Evolutionary conservation across 1,140 invertebrate species (phyloP), one percentile per base, ranked within the genome.

Genomic region (Drosophila kurseongensis): DNA sequence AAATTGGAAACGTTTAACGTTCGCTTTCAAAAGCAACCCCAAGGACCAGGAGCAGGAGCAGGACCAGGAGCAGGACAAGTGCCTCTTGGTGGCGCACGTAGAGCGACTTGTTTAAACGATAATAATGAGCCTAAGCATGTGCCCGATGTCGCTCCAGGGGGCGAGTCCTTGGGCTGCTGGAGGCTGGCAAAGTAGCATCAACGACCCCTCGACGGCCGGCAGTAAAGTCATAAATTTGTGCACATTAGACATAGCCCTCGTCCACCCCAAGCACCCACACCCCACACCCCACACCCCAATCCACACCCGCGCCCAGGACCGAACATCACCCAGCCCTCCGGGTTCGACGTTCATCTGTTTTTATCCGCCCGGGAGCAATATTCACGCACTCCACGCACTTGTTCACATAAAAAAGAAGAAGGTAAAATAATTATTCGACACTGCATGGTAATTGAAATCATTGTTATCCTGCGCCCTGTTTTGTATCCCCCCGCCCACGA

Each of bases 201-300:
- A 69, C 36, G 51, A 51, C 76, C 67, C 54, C 59, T 74, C 58
- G 23, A 75, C 73, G 59, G 62, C 51, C 61, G 73, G 74, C 56
- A 88, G 75, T 71, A 80, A 91, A 91, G 89, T 91, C 89, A 91
- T 91, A 91, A 91, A 91, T 91, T 91, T 91, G 89, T 90, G 85
- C 80, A 91, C 89, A 91, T 91, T 91, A 91, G 89, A 91, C 89
- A 89, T 84, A 89, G 89, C 66, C 89, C 63, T 66, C 79, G 82
- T 78, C 83, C 82, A 65, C 61, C 63, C 51, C 55, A 38, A 40
- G 10, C 27, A 16, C 14, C 14, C 7, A 10, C 35, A 18, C 18
- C 18, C 18, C 18, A 18, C 18, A 23, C 7, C 23, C 27, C 48
- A 32, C 29, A 32, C 35, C 51, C 10, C 10, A 27, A 27, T 16